Evolutionary conservation across 2,888 invertebrate species (phyloP).

Genomic region (Parasteatoda lunata): DNA sequence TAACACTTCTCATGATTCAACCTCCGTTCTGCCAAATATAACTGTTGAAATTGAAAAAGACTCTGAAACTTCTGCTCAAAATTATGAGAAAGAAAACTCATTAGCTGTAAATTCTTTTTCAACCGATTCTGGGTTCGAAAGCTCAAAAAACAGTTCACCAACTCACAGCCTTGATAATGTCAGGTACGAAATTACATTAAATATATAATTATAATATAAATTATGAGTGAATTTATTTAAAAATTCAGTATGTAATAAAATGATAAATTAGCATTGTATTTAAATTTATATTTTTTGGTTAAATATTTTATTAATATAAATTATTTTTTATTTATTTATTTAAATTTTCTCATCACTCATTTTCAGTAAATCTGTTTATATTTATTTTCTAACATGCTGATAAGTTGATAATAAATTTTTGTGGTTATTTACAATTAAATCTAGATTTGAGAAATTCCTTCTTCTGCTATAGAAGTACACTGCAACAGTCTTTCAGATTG

Average conservation of each 20-base stretch:
- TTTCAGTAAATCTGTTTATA: not conserved
- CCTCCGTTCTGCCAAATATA: not conserved
- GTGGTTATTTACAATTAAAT: not conserved
- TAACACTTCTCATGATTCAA: not conserved
- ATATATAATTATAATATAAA: not conserved
- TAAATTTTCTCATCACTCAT: not conserved
- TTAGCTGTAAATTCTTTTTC: constrained; percentile 5
- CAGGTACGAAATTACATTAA: constrained; percentile 12
- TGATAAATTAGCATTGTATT: no score
- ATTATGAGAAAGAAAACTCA: not conserved
- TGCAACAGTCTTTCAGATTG: no score
- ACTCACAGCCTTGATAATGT: constrained; percentile 27
- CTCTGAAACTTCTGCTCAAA: not conserved
- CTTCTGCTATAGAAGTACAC: no score
- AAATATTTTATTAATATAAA: no score
- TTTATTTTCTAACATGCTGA: not conserved
- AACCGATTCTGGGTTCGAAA: constrained; percentile 40
- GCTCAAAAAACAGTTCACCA: constrained; percentile 41
- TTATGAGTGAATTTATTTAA: no score
- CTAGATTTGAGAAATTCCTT: no score
- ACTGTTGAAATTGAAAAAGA: not conserved
- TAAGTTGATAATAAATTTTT: not conserved
- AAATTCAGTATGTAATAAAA: no score
- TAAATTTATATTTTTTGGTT: no score
- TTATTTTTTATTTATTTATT: no score